These are phyloP conservation scores for Callimorpha dominula DNA, from an alignment of 2,888 invertebrate genomes.

Conservation along the genomic window DNA sequence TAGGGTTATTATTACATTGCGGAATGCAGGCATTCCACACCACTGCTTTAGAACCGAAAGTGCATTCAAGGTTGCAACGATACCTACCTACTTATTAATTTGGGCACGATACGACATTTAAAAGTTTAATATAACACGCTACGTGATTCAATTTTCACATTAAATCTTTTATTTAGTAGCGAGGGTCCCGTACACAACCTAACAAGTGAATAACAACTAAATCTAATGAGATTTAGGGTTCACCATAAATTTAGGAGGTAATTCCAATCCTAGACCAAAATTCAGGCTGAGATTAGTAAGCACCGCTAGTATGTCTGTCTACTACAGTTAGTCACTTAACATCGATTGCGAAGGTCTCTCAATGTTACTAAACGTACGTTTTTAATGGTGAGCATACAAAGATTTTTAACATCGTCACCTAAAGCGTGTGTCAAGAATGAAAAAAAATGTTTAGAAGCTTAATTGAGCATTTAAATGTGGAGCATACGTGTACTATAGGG, in stretches of 20 bases:
- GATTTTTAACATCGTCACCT: no score
- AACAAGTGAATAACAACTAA: neutral
- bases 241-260: neutral
- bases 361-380: no score
- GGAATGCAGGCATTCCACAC: neutral
- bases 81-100: constrained; percentile 15
- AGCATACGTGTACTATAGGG: no score
- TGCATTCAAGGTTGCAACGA: neutral
- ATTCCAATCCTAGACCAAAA: neutral
- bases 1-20: neutral
- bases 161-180: constrained; percentile 7
- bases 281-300: neutral
- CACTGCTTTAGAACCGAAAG: neutral
- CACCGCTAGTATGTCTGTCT: no score
- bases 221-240: neutral
- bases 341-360: no score
- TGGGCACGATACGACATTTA: neutral
- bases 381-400: no score
- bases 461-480: no score
- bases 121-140: neutral
- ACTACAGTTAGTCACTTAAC: no score
- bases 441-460: no score
- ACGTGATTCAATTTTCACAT: neutral
- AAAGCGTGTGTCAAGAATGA: no score
- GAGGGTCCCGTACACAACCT: constrained; percentile 16